These are phyloP conservation scores for Amphipyra tragopoginis DNA, from an alignment of 2,888 invertebrate genomes.

Conservation along the genomic window DNA sequence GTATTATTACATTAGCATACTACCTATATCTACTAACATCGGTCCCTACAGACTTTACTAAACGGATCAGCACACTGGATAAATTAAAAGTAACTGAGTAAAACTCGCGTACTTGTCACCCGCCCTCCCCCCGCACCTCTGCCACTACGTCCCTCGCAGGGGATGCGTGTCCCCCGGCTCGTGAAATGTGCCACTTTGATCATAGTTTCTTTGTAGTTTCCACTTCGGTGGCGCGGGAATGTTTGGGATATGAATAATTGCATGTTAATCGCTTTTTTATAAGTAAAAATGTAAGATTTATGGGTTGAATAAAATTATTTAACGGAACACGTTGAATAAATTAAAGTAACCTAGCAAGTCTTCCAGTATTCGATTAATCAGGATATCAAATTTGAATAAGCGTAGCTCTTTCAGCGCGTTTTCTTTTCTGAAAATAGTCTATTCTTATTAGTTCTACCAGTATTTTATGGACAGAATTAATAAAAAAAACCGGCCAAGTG, in stretches of 20 bases:
- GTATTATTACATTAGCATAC: neutral
- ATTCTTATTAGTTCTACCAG: too few relatives aligned
- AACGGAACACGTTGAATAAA: slow-evolving; percentile 10
- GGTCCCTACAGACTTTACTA: slow-evolving; percentile 10
- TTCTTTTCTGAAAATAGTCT: too few relatives aligned
- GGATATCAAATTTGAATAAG: neutral
- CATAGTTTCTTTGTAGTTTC: slow-evolving; percentile 63
- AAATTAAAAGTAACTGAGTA: slow-evolving; percentile 48
- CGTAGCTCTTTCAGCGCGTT: neutral
- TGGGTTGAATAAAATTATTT: slow-evolving; percentile 6
- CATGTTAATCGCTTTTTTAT: slow-evolving; percentile 46
- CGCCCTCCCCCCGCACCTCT: neutral
- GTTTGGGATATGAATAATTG: slow-evolving; percentile 53
- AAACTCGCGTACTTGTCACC: slow-evolving; percentile 19
- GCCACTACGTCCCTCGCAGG: neutral
- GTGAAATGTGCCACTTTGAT: slow-evolving; percentile 62
- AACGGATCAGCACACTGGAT: slow-evolving; percentile 29
- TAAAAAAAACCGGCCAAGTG: too few relatives aligned
- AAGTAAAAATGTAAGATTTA: slow-evolving; percentile 10
- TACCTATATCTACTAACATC: neutral
- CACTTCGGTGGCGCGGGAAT: slow-evolving; percentile 34
- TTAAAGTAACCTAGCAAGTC: neutral
- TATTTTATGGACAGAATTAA: too few relatives aligned
- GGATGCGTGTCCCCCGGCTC: slow-evolving; percentile 41
- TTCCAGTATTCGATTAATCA: neutral